phyloP scores from a whole-genome alignment of 64 coral and sea anemone species.

The Montipora foliosa region DNA sequence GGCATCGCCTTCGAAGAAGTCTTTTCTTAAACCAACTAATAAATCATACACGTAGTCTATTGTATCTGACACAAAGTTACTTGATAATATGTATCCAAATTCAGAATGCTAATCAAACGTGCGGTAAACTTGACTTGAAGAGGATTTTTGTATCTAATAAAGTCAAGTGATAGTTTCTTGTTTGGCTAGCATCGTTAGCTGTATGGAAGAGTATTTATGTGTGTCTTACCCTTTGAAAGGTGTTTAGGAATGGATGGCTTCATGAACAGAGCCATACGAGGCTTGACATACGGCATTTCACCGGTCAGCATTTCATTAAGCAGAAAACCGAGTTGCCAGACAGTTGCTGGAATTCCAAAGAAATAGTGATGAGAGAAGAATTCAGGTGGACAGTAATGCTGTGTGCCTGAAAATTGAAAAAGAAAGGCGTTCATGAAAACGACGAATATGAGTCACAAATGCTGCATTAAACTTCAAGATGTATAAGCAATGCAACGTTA shows the following conservation, averaged over 20 bases:
- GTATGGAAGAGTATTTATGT: neutral
- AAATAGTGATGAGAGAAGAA: conserved; percentile 45
- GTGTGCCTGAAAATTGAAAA: conserved; percentile 30
- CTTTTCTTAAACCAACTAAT: no score
- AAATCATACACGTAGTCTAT: no score
- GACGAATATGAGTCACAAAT: neutral
- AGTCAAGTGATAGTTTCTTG: no score
- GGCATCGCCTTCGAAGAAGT: no score
- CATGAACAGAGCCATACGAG: conserved; percentile 30
- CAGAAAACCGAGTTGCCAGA: conserved; percentile 59
- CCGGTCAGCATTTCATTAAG: conserved; percentile 54
- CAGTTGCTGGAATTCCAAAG: conserved; percentile 45
- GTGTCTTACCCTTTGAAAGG: conserved; percentile 20
- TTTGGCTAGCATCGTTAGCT: neutral
- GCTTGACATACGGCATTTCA: conserved; percentile 63
- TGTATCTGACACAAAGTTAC: no score
- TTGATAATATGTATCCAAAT: no score
- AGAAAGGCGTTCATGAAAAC: neutral
- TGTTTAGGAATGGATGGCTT: conserved; percentile 30
- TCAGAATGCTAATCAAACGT: no score
- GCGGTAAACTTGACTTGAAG: no score
- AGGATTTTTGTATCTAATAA: no score
- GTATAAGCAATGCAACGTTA: no score
- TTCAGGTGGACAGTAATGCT: conserved; percentile 66
- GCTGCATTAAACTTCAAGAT: no score